These are phyloP conservation scores for Hipparchia sbordonii DNA, from an alignment of 2,888 invertebrate genomes.

Conservation along the genomic window DNA sequence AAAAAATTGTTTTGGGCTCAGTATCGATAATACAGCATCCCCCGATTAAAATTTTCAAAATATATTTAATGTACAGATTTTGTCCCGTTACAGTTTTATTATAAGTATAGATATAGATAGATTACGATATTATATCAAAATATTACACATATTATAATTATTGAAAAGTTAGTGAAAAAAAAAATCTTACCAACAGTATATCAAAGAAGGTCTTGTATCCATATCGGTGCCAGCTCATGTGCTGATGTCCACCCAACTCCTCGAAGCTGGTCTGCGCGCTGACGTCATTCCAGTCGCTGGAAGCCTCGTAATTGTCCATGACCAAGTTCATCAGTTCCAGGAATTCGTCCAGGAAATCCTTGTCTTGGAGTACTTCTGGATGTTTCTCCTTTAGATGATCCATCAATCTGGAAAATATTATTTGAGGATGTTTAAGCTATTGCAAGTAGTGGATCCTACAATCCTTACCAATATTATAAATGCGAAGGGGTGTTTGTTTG, in stretches of 20 bases:
- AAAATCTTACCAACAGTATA: neutral
- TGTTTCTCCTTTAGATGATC: conserved; percentile 44
- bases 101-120: no score
- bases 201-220: conserved; percentile 49
- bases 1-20: no score
- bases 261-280: conserved; percentile 43
- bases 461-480: no score
- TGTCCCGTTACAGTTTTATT: no score
- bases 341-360: conserved; percentile 46
- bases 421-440: no score
- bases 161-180: neutral
- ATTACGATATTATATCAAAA: no score
- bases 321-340: conserved; percentile 46
- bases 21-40: no score
- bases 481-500: no score
- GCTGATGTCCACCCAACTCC: conserved; percentile 46
- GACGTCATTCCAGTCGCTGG: conserved; percentile 52
- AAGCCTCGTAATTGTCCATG: conserved; percentile 46
- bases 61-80: no score
- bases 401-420: conserved; percentile 43
- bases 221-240: conserved; percentile 50
- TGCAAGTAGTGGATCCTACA: no score
- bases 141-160: no score
- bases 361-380: conserved; percentile 44
- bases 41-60: no score